phyloP scores from a whole-genome alignment of 2,888 invertebrate genomes.

The Caenorhabditis japonica region DNA sequence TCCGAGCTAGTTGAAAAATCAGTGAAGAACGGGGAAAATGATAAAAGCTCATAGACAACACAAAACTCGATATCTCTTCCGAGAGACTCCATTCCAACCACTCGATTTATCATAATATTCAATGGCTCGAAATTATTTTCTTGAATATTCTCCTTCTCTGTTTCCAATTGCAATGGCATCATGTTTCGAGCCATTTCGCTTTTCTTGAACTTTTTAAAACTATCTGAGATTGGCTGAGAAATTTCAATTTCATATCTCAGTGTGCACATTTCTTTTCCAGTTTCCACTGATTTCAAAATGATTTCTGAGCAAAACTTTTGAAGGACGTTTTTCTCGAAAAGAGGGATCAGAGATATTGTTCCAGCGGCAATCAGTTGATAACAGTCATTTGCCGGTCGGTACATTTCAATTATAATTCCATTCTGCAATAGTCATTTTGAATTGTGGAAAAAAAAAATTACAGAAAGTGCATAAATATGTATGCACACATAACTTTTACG shows the following conservation, averaged over 20 bases:
- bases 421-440: conserved; percentile 71
- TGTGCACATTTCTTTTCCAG: conserved; percentile 37
- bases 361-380: conserved; percentile 66
- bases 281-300: conserved; percentile 33
- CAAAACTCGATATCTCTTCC: conserved; percentile 37
- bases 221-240: conserved; percentile 30
- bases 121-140: conserved; percentile 35
- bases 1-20: conserved; percentile 47
- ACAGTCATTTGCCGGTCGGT: conserved; percentile 61
- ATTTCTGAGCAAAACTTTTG: conserved; percentile 46
- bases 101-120: conserved; percentile 42
- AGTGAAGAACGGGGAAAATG: conserved; percentile 64
- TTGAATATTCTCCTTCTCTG: not conserved
- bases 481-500: no score
- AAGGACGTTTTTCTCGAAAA: conserved; percentile 53
- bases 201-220: conserved; percentile 45
- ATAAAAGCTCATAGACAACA: conserved; percentile 61
- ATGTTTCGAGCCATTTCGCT: conserved; percentile 36
- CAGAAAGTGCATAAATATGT: no score
- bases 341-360: conserved; percentile 62
- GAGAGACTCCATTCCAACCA: conserved; percentile 25
- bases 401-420: conserved; percentile 72
- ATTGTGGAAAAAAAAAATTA: no score
- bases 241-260: conserved; percentile 45
- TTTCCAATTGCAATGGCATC: conserved; percentile 33